These are phyloP conservation scores for Helicolenus hilgendorfi DNA, from an alignment of 2,797 vertebrate genomes.

Conservation along the genomic window DNA sequence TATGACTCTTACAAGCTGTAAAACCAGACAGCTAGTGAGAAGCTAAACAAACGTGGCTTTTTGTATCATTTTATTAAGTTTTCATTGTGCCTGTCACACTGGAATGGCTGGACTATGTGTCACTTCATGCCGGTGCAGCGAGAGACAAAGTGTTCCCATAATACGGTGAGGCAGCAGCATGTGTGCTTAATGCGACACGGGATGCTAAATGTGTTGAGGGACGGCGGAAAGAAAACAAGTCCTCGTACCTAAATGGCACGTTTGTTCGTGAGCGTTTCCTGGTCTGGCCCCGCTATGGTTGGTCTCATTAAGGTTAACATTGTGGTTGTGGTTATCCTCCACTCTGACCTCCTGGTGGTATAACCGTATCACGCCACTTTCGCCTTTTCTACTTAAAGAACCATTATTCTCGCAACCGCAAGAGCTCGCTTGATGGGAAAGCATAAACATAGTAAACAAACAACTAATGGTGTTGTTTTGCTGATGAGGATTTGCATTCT, in stretches of 20 bases:
- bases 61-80: neutral
- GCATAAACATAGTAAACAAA: neutral
- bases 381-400: neutral
- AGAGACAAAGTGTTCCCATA: constrained; percentile 16
- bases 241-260: neutral
- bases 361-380: neutral
- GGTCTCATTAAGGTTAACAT: neutral
- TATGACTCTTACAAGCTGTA: neutral
- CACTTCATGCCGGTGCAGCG: constrained; percentile 7
- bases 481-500: neutral
- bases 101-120: constrained; percentile 19
- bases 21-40: neutral
- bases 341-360: neutral
- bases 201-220: neutral
- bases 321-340: neutral
- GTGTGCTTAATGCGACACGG: constrained; percentile 21
- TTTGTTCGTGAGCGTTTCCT: neutral
- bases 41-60: neutral
- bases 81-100: neutral
- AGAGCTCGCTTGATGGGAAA: neutral
- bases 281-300: neutral
- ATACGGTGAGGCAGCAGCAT: constrained; percentile 28
- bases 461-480: neutral
- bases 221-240: constrained; percentile 28
- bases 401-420: neutral